phyloP scores from a whole-genome alignment of 2,113 vertebrate genomes.

The Glareola pratincola region DNA sequence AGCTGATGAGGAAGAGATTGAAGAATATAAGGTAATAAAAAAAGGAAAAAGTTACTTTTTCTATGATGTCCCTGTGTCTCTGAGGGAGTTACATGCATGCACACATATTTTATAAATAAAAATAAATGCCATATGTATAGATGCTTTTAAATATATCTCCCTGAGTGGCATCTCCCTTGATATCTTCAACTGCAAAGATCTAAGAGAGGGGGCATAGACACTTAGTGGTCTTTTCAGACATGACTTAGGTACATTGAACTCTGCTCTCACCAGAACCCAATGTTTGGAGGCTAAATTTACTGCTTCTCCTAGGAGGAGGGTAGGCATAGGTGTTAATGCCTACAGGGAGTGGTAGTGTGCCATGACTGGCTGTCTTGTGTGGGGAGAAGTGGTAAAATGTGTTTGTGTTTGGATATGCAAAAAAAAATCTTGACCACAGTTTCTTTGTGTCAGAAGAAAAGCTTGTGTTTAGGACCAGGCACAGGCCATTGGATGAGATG shows the following conservation, averaged over 20 bases:
- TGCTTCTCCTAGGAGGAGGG: background rate
- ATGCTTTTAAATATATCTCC: background rate
- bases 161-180: background rate
- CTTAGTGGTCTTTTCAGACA: rapidly evolving
- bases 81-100: background rate
- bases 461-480: background rate
- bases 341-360: background rate
- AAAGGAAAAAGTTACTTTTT: background rate
- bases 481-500: background rate
- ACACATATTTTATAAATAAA: background rate
- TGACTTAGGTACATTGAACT: rapidly evolving
- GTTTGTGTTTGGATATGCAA: rapidly evolving
- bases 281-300: background rate
- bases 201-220: rapidly evolving
- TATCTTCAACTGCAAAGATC: background rate
- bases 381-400: background rate
- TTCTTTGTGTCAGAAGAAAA: background rate
- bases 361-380: background rate
- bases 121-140: rapidly evolving
- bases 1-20: slow-evolving; percentile 88
- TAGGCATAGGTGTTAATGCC: too few species aligned
- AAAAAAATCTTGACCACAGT: background rate
- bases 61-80: background rate
- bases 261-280: rapidly evolving
- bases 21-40: slow-evolving; percentile 87